phyloP scores from a whole-genome alignment of 2,113 vertebrate genomes.

The Garra rufa region DNA sequence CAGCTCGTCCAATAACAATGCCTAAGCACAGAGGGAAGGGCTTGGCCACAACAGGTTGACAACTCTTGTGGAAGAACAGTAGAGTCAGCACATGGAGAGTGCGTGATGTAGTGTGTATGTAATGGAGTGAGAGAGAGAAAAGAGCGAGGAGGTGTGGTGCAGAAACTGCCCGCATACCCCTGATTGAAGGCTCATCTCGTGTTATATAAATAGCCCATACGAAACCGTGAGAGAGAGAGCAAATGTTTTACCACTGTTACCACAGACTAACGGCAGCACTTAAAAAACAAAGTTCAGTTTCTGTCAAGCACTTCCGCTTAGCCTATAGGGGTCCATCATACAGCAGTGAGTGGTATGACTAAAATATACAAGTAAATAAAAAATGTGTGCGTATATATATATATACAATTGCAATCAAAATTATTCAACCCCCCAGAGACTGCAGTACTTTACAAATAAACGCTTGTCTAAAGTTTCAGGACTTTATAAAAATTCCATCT shows the following conservation, averaged over 20 bases:
- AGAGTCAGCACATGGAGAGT: conserved; percentile 42
- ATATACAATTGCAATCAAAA: too few relatives aligned
- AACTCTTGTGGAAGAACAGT: neutral
- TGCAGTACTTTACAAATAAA: too few relatives aligned
- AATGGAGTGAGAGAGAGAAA: conserved; percentile 50
- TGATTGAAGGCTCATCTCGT: neutral
- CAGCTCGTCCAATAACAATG: conserved; percentile 61
- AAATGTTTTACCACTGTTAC: neutral
- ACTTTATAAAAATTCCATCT: too few relatives aligned
- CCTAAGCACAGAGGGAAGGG: conserved; percentile 51
- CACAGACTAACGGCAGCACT: neutral
- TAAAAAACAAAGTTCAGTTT: neutral
- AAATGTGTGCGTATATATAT: too few relatives aligned
- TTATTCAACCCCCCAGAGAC: too few relatives aligned
- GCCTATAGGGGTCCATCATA: neutral
- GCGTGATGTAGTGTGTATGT: conserved; percentile 3
- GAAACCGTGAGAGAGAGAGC: conserved; percentile 12
- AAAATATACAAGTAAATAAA: too few relatives aligned
- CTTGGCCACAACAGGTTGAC: conserved; percentile 20
- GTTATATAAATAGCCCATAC: conserved; percentile 18
- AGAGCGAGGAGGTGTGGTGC: conserved; percentile 56
- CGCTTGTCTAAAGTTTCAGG: too few relatives aligned
- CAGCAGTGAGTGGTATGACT: neutral
- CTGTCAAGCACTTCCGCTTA: neutral
- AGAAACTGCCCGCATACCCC: conserved; percentile 32